Base-by-base conservation (phyloP, 1,140 invertebrate species). In the Drosophila lacertosa region DNA sequence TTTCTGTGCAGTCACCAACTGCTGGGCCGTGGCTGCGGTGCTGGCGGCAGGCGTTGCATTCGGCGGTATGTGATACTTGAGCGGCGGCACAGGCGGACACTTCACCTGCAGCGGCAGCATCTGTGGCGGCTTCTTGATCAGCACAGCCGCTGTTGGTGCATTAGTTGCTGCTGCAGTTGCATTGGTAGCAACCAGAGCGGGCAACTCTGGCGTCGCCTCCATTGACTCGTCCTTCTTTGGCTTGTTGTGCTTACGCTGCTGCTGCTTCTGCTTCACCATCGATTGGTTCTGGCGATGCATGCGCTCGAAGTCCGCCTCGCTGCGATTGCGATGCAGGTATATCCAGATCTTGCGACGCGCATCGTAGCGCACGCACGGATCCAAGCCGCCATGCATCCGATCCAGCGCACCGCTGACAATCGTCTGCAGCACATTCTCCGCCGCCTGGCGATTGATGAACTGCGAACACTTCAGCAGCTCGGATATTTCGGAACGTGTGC, bases 361-460 rank as follows among this genome's bases (percentile, higher is more conserved):
- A 90, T 98, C 97, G 91, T 97, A 98, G 82, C 97, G 95, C 1
- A 98, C 97, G 89, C 97, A 98, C 0, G 97, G 97, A 93, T 98
- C 97, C 57, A 95, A 92, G 84, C 97, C 97, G 50, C 96, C 97
- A 90, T 98, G 97, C 74, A 98, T 93, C 45, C 97, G 92, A 91
- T 98, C 97, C 3, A 98, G 91, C 5, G 97, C 97, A 2, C 97
- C 97, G 82, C 96, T 97, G 0, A 98, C 97, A 1, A 97, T 96
- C 4, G 95, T 96, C 90, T 97, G 95, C 2, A 97, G 88, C 37
- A 95, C 92, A 62, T 92, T 95, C 65, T 96, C 95, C 33, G 94
- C 94, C 26, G 95, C 94, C 42, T 94, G 94, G 32, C 94, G 93
- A 16, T 94, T 94, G 24, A 98, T 93, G 77, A 97, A 98, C 80